Conservation (phyloP, 1,140 invertebrate species). For the Eulimnadia texana region DNA sequence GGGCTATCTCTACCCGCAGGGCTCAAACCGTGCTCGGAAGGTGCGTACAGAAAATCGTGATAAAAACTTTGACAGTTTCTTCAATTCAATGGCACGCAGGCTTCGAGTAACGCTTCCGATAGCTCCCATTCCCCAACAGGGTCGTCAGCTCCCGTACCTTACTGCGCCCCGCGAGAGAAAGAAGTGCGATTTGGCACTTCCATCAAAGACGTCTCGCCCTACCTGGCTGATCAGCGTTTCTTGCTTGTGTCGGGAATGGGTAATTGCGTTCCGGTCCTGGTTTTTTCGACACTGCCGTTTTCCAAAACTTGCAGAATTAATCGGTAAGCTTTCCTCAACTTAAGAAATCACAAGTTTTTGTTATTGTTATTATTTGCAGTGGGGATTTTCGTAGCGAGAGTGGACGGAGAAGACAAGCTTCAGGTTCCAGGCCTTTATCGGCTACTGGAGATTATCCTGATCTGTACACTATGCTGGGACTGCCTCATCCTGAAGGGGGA, state of each 20-base stretch:
- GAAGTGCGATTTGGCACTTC: constrained; percentile 35
- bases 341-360: too few relatives aligned
- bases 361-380: constrained; percentile 32
- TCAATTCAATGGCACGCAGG: constrained; percentile 4
- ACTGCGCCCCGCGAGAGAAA: constrained; percentile 25
- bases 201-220: constrained; percentile 33
- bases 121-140: constrained; percentile 20
- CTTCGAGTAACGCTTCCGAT: constrained; percentile 31
- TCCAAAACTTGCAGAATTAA: constrained; percentile 45
- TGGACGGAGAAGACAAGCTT: constrained; percentile 54
- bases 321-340: constrained; percentile 39
- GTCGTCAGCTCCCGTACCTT: constrained; percentile 15
- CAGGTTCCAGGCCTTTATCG: constrained; percentile 63
- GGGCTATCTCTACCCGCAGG: background rate
- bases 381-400: constrained; percentile 51
- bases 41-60: background rate
- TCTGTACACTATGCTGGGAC: constrained; percentile 66
- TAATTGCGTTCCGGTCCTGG: constrained; percentile 47
- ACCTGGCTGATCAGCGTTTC: constrained; percentile 51
- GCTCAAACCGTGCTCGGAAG: background rate
- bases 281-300: constrained; percentile 71
- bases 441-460: constrained; percentile 67
- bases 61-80: background rate
- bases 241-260: constrained; percentile 52
- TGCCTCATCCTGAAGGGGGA: constrained; percentile 66